Evolutionary conservation across 1,140 invertebrate genomes (phyloP), one percentile per base, ranked within the genome.

Genomic region (Amyelois transitella): DNA sequence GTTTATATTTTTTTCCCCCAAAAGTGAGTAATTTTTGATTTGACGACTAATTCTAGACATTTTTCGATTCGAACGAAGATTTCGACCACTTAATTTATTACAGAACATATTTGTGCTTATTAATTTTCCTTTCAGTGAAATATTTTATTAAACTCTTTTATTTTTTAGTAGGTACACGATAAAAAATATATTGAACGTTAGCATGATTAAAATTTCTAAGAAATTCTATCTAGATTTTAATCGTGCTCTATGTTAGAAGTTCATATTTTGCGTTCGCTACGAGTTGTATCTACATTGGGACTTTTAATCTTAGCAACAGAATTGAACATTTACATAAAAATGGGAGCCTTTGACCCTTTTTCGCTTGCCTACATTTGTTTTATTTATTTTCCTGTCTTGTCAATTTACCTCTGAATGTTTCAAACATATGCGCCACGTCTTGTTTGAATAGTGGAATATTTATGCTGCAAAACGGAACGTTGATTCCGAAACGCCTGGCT

Each of bases 361-460:
- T 12, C 45, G 45, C 45, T 48, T 45, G 18, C 28, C 7, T 22
- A 20, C 49, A 50, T 57, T 57, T 57, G 48, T 51, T 57, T 57
- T 57, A 51, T 51, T 57, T 57, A 51, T 51, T 28, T 47, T 25
- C 28, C 53, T 57, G 49, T 51, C 55, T 43, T 25, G 55, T 57
- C 55, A 51, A 51, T 57, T 57, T 57, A 57, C 55, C 45, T 51
- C 51, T 57, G 55, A 51, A 57, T 51, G 49, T 51, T 57, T 57
- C 55, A 57, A 51, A 51, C 10, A 43, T n/a, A 10, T 8, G 12
- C 3, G 44, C 18, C 18, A 21, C 14, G 45, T 18, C 45, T 48
- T 48, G 18, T 48, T 48, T 48, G 45, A 21, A n/a, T 48, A 19
- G 45, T 48, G 45, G n/a, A 48, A 48, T 48, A 48, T 48, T 48